Evolutionary conservation across 2,888 invertebrate genomes (phyloP).

Genomic region (Melieria crassipennis): DNA sequence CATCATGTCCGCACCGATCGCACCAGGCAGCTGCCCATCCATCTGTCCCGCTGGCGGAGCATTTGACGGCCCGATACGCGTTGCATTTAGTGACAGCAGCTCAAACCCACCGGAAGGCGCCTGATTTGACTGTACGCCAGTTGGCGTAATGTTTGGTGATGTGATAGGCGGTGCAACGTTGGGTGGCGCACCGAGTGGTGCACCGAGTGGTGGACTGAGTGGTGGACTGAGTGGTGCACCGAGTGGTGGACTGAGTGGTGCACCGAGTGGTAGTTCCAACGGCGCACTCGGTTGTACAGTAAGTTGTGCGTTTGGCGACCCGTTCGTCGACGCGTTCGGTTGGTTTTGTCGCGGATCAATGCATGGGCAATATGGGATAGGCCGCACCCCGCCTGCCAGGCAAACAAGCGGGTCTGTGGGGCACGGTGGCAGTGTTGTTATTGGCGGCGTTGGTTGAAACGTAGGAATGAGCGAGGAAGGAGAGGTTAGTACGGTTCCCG

Average conservation of each 20-base stretch:
- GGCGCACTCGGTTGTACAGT: too few species aligned
- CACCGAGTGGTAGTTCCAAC: neutral
- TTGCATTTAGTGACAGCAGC: neutral
- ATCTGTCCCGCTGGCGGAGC: neutral
- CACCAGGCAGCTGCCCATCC: neutral
- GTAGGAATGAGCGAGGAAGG: conserved; percentile 40
- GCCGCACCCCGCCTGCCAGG: conserved; percentile 54
- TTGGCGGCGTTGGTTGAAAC: conserved; percentile 41
- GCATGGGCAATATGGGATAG: conserved; percentile 61
- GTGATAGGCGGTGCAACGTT: too few species aligned
- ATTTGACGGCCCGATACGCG: neutral
- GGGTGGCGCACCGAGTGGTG: too few species aligned
- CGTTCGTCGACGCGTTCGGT: neutral
- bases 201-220: too few species aligned
- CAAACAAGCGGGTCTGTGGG: conserved; percentile 55
- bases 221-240: too few species aligned
- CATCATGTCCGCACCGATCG: conserved; percentile 53
- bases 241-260: too few species aligned
- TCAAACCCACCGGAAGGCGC: neutral
- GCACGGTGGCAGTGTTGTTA: conserved; percentile 42
- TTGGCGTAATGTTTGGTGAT: too few species aligned
- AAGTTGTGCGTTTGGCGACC: too few species aligned
- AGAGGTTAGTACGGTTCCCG: conserved; percentile 49
- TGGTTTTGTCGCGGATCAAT: conserved; percentile 59
- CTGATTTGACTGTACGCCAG: too few species aligned